Evolutionary conservation across 2,797 vertebrate species (phyloP), one percentile per base, ranked within the genome.

Genomic region (Micromesistius poutassou): DNA sequence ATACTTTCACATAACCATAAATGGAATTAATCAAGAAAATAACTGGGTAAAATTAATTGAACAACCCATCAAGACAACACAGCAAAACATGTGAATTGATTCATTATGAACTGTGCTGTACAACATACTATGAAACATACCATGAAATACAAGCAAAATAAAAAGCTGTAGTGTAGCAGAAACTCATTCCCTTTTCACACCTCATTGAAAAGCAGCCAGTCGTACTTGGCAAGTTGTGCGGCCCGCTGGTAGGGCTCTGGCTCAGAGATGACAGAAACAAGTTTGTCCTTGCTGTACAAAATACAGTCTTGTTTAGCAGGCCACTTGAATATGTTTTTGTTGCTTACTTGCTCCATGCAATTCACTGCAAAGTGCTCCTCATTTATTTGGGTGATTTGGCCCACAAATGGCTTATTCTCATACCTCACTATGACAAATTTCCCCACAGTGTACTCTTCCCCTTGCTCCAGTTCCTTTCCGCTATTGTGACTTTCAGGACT

Each of bases 401-500:
- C 74, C 22, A 76, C 74, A 72, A 71, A 79, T 75, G 62, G 73
- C 62, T 75, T 74, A 9, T 77, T 33, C 25, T 76, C 72, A 74
- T 80, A 80, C 8, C 46, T 40, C 30, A 74, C 79, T 19, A 80
- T 74, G 25, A 77, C 71, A 70, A 42, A 80, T 42, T 70, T 38
- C 33, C 75, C 79, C 7, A 68, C 72, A 62, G 70, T 76, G 75
- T 79, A 79, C 66, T 76, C 33, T 14, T 76, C 66, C 72, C 31
- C 72, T 74, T 78, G 10, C 30, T 77, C 76, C 31, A 12, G 7
- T 72, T 77, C 71, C 38, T 74, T 46, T 77, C 36, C 28, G n/a
- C 42, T 33, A 36, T 5, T 73, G 71, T 38, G 50, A 25, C 46
- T 30, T 36, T 38, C 46, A 40, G 38, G 35, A 36, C 35, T 36